Conservation (phyloP, 1,140 invertebrate genomes). For the Cotesia vestalis region DNA sequence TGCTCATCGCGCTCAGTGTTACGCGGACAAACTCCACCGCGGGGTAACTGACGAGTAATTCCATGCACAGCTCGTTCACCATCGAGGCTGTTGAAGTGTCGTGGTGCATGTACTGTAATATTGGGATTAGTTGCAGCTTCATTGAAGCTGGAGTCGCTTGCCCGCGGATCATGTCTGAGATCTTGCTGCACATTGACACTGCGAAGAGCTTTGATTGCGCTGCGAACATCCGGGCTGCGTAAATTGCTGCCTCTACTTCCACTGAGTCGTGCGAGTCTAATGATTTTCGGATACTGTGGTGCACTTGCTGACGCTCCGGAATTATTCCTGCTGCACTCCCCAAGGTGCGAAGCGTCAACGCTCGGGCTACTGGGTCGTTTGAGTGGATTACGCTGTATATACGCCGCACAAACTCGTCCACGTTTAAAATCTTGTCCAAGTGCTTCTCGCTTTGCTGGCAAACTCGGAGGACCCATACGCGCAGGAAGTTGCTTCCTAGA, state of each 20-base stretch:
- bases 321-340: slow-evolving; percentile 93
- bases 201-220: slow-evolving; percentile 93
- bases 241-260: slow-evolving; percentile 95
- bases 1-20: slow-evolving; percentile 87
- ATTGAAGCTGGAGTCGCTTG: slow-evolving; percentile 90
- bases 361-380: slow-evolving; percentile 94
- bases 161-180: slow-evolving; percentile 94
- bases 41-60: slow-evolving; percentile 87
- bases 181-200: slow-evolving; percentile 94
- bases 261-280: slow-evolving; percentile 95
- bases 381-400: slow-evolving; percentile 97
- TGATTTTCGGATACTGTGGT: slow-evolving; percentile 91
- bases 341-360: slow-evolving; percentile 87
- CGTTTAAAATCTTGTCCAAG: slow-evolving; percentile 94
- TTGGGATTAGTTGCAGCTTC: slow-evolving; percentile 89
- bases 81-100: slow-evolving; percentile 84
- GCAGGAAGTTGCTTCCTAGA: slow-evolving; percentile 89
- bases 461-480: slow-evolving; percentile 92
- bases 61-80: slow-evolving; percentile 80
- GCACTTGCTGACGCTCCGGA: slow-evolving; percentile 91
- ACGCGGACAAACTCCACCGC: slow-evolving; percentile 87
- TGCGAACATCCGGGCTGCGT: slow-evolving; percentile 92
- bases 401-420: slow-evolving; percentile 93
- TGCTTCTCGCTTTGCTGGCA: slow-evolving; percentile 96
- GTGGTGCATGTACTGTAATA: slow-evolving; percentile 94